Base-by-base conservation (phyloP, 2,797 vertebrate genomes). In the Poeciliopsis gracilis region DNA sequence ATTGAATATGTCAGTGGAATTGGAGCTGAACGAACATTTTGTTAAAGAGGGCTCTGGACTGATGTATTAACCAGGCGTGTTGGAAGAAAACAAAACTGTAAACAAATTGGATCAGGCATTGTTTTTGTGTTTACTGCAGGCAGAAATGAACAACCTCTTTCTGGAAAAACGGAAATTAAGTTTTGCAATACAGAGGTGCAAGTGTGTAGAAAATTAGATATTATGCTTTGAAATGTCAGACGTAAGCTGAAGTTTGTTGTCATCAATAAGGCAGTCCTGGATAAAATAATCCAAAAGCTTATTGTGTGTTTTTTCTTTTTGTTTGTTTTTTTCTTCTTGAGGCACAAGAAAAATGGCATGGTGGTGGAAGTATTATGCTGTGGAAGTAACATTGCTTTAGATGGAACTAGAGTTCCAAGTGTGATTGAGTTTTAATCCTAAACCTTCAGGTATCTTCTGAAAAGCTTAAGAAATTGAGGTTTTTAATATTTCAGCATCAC, bases 1-100 rank as follows among this genome's bases (percentile, higher is more conserved):
- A 90, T 80, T 86, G 85, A 89, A 90, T 88, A 86, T 86, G 82
- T 85, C 89, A 88, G 86, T 81, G 85, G 88, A 91, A 86, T 86
- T 25, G 86, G 82, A 89, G 89, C 86, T 45, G 78, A 91, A 92
- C 87, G 84, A 90, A 87, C 90, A 78, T 88, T 91, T 88, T 76
- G 84, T 84, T 84, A 75, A 86, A 79, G 82, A 86, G 84, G 87
- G 89, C 89, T 86, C 76, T 87, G 77, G 88, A 74, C 61, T 75
- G 79, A 87, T 84, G 77, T 76, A 81, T 86, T 87, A 91, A 88
- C 80, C 41, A 55, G 55, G 77, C 47, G 61, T 72, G 78, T 72
- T 3, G 13, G 76, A 72, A 72, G n/a, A 89, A 80, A 72, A 30
- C 33, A 85, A 63, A 73, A 85, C 43, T 79, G 79, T 80, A 81